Evolutionary conservation across 2,797 vertebrate species (phyloP).

Genomic region (Pristis pectinata): DNA sequence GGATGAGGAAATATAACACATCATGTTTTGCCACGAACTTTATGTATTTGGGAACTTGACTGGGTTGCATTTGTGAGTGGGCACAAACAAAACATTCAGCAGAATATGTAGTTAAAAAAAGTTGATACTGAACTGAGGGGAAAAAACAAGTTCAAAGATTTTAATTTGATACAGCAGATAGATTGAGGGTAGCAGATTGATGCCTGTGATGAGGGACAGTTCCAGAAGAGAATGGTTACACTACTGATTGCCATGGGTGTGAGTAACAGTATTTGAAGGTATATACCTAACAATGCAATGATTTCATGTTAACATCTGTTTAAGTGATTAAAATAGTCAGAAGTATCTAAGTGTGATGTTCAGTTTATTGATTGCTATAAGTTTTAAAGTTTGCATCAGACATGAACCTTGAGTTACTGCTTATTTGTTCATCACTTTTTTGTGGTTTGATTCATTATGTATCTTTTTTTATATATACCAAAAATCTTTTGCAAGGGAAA

Average conservation of each 20-base stretch:
- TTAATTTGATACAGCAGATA: neutral
- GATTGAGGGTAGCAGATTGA: neutral
- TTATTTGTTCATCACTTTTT: conserved; percentile 39
- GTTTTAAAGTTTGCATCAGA: conserved; percentile 52
- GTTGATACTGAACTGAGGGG: neutral
- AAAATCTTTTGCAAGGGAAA: conserved; percentile 79
- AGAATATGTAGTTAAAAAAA: neutral
- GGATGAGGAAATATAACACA: neutral
- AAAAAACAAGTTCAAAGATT: neutral
- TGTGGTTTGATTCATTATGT: conserved; percentile 47
- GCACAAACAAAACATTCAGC: neutral
- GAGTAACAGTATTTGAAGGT: neutral
- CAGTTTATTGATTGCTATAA: neutral
- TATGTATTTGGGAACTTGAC: neutral
- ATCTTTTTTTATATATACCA: conserved; percentile 40
- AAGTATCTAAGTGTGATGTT: neutral
- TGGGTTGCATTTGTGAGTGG: neutral
- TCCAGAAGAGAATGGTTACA: neutral
- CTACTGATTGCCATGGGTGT: neutral
- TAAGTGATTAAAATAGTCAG: neutral
- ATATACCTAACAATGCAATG: neutral
- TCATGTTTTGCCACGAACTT: neutral
- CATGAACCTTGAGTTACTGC: conserved; percentile 43
- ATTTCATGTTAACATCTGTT: neutral
- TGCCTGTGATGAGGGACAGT: neutral